Evolutionary conservation across 2,888 invertebrate species (phyloP), one percentile per base, ranked within the genome.

Genomic region (Cataglyphis altisquamis): DNA sequence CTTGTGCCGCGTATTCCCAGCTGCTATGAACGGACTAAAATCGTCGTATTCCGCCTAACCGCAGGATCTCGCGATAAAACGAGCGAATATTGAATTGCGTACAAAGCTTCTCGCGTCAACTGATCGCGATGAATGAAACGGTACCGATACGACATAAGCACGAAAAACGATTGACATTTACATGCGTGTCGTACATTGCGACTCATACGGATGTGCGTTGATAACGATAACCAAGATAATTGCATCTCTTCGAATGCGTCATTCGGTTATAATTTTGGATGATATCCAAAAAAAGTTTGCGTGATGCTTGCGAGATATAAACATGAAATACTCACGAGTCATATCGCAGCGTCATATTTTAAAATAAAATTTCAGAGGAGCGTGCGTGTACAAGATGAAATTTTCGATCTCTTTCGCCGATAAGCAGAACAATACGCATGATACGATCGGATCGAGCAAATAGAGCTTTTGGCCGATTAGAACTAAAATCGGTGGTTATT

Each of bases 211-310:
- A 67, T 55, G 21, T 32, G 75, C 83, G 83, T 87, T 89, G 89
- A 89, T 81, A 89, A 85, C 75, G 32, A 1, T 80, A 10, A 10
- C 48, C n/a, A 83, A 62, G 84, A 87, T 87, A 85, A 88, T 89
- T 52, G 45, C 10, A 67, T 66, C 60, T 12, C 73, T 32, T 25
- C 52, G 70, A 84, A 83, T 72, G 78, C 70, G 10, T 62, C 87
- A 68, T 88, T 88, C 73, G 73, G 29, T 85, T 82, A 84, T 74
- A 83, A 78, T 39, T 74, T 75, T 62, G 8, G 29, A 62, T 12
- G 21, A 12, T 10, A 21, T 0, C 10, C 29, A 18, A 66, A 39
- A 18, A 29, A 57, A 18, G 57, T 68, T 2, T 41, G 57, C 70
- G n/a, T 15, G 32, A 8, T 10, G 36, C 21, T 52, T 45, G 12